A percentile compares a stretch with the other conserved stretches of the same genome.
These are phyloP conservation scores for Lates calcarifer DNA, from an alignment of 2,113 vertebrate genomes.

Conservation along the genomic window DNA sequence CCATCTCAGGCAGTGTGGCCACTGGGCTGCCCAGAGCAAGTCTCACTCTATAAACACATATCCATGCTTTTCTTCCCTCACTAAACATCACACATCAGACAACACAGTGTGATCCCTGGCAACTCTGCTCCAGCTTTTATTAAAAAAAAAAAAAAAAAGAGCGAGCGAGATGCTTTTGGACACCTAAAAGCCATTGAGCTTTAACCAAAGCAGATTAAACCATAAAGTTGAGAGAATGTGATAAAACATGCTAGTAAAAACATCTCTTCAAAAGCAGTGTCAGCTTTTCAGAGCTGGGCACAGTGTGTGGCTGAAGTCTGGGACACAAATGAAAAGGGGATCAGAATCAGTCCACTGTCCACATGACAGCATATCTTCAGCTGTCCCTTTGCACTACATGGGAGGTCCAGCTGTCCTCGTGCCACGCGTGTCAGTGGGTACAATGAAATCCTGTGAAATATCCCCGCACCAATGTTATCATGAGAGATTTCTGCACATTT, in stretches of 20 bases:
- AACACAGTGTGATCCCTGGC: constrained; percentile 51
- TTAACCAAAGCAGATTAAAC: constrained; percentile 60
- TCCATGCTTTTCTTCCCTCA: constrained; percentile 1
- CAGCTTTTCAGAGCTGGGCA: constrained; percentile 36
- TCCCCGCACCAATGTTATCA: constrained; percentile 18
- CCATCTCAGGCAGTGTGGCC: constrained; percentile 67
- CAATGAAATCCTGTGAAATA: constrained; percentile 58
- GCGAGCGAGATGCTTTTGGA: constrained; percentile 12
- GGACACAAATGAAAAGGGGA: constrained; percentile 35
- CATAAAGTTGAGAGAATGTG: constrained; percentile 44
- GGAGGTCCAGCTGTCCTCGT: constrained; percentile 41
- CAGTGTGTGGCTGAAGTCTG: constrained; percentile 31
- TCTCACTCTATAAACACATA: constrained; percentile 59
- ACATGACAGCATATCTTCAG: constrained; percentile 48
- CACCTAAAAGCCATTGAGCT: constrained; percentile 46
- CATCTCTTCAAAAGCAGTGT: constrained; percentile 39
- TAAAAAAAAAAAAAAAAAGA: neutral
- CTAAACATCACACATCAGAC: constrained; percentile 62
- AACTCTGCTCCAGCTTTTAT: constrained; percentile 21
- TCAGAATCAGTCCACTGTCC: constrained; percentile 45
- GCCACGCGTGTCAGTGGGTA: constrained; percentile 18
- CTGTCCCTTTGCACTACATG: constrained; percentile 34
- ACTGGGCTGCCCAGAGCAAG: constrained; percentile 69
- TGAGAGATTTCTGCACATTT: constrained; percentile 40
- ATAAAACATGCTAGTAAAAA: constrained; percentile 34